phyloP scores from a whole-genome alignment of 2,113 vertebrate species.

The Coreoperca whiteheadi region DNA sequence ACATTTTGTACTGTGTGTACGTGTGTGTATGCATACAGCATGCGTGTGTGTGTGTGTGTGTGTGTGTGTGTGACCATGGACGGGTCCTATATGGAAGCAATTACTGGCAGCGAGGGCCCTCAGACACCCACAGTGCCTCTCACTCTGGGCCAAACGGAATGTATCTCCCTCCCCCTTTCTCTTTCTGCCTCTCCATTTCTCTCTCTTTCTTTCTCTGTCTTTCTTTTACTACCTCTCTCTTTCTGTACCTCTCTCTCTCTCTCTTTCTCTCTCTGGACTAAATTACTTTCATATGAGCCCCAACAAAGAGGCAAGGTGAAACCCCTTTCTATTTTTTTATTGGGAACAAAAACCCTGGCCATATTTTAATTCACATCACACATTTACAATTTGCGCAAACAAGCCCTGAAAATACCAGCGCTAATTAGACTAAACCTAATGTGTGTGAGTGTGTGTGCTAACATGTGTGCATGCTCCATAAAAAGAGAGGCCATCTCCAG shows the following conservation, averaged over 20 bases:
- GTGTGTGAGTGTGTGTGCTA: constrained; percentile 42
- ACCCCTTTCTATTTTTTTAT: constrained; percentile 83
- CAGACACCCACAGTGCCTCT: constrained; percentile 90
- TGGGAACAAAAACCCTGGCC: constrained; percentile 82
- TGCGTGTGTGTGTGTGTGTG: constrained; percentile 46
- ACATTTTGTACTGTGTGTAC: constrained; percentile 33
- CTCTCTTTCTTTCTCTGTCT: constrained; percentile 48
- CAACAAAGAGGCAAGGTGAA: constrained; percentile 84
- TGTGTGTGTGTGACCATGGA: constrained; percentile 69
- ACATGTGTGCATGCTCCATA: constrained; percentile 55
- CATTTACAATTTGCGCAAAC: constrained; percentile 86
- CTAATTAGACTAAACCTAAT: constrained; percentile 82
- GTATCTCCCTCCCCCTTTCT: constrained; percentile 72
- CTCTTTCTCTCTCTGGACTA: constrained; percentile 63
- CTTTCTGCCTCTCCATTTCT: constrained; percentile 45
- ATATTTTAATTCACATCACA: constrained; percentile 90
- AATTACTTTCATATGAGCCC: constrained; percentile 89
- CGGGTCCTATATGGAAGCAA: constrained; percentile 93
- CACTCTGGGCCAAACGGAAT: constrained; percentile 86
- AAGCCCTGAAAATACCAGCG: constrained; percentile 80
- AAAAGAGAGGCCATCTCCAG: constrained; percentile 62
- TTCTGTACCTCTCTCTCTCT: constrained; percentile 48
- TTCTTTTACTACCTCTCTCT: constrained; percentile 60
- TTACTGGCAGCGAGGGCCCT: constrained; percentile 90
- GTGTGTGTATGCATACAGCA: constrained; percentile 1